Evolutionary conservation across 2,113 vertebrate species (phyloP).

Genomic region (Merops nubicus): DNA sequence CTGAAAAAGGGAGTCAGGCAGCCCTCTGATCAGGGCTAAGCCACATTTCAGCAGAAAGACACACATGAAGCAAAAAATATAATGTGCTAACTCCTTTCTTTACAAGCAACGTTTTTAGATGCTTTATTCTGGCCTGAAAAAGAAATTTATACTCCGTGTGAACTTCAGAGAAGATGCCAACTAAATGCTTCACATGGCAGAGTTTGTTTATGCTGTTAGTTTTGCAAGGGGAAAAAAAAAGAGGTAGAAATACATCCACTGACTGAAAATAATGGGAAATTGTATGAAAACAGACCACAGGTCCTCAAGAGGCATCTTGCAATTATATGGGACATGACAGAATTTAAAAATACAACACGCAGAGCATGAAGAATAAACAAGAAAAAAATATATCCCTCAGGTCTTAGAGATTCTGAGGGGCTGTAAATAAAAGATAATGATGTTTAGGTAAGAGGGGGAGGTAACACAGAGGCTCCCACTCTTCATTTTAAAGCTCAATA

Average conservation of each 20-base stretch:
- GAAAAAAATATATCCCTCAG: neutral
- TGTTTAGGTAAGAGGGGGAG: slow-evolving; percentile 50
- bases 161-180: slow-evolving; percentile 14
- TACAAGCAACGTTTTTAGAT: neutral
- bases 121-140: neutral
- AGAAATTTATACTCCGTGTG: neutral
- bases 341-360: slow-evolving; percentile 38
- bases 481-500: neutral
- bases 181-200: neutral
- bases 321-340: slow-evolving; percentile 56
- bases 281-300: slow-evolving; percentile 33
- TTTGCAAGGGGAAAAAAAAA: neutral
- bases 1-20: neutral
- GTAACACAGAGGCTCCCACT: neutral
- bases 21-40: neutral
- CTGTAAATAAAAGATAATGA: slow-evolving; percentile 58
- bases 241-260: neutral
- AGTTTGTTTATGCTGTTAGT: slow-evolving; percentile 6
- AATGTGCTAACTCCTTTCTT: neutral
- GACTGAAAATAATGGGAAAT: slow-evolving; percentile 50
- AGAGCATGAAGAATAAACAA: slow-evolving; percentile 42
- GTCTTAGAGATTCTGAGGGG: neutral
- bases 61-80: neutral
- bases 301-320: slow-evolving; percentile 21
- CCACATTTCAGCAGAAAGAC: neutral